Evolutionary conservation across 2,888 invertebrate species (phyloP), one percentile per base, ranked within the genome.

Genomic region (Lasius platythorax): DNA sequence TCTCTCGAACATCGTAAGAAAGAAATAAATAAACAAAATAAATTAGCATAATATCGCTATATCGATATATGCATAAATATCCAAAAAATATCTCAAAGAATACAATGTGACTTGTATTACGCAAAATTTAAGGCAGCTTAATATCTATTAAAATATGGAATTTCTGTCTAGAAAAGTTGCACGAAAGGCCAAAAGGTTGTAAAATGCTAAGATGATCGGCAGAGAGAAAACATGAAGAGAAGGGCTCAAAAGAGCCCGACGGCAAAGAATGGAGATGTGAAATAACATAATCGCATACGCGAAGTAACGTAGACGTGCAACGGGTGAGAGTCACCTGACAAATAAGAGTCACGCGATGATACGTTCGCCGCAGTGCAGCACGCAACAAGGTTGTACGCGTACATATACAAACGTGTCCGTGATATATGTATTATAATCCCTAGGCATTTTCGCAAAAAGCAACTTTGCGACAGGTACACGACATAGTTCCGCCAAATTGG

Each of bases 291-390:
- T 72, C 63, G 79, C 63, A 30, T 78, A 68, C 70, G 64, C 18
- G 56, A 58, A 58, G 23, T 58, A 78, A 70, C 43, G 76, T 64
- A 83, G 64, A 86, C 70, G 83, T 82, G 82, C 72, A 79, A 74
- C 64, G 89, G 83, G 72, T 81, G 82, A 66, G 66, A 89, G 84
- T 85, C 87, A 46, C 78, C 81, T 85, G 87, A 87, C 86, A 87
- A 89, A 89, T 89, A 86, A 88, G 85, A 90, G 86, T 90, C 90
- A 90, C 88, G 89, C 90, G 84, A 90, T 83, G 56, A 43, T 82
- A 66, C 75, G 81, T 64, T 86, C 87, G 84, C 79, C 87, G 87
- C 86, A 87, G 81, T 86, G 87, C 89, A 89, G 76, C 89, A 87
- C 50, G 64, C 89, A 89, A 85, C 73, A 76, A 64, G 66, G 67